phyloP scores from a whole-genome alignment of 2,888 invertebrate species.

The Dinocampus coccinellae region DNA sequence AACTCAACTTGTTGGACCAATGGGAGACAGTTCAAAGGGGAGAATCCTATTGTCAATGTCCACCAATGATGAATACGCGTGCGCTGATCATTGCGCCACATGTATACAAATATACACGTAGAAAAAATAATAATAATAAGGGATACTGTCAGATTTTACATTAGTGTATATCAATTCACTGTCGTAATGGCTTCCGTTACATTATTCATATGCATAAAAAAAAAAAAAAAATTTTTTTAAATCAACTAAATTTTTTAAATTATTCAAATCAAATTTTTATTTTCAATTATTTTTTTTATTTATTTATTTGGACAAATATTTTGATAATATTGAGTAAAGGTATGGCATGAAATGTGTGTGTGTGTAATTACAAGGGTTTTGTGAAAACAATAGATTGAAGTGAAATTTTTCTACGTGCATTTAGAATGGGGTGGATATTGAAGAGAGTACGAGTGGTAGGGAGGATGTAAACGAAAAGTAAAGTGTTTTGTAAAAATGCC shows the following conservation, averaged over 20 bases:
- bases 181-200: constrained; percentile 53
- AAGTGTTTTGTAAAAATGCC: constrained; percentile 30
- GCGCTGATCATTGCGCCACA: constrained; percentile 42
- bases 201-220: constrained; percentile 25
- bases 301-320: neutral
- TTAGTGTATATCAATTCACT: constrained; percentile 64
- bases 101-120: constrained; percentile 19
- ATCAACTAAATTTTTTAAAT: no score
- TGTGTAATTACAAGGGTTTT: neutral
- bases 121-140: no score
- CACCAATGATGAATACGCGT: constrained; percentile 59
- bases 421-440: no score
- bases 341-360: neutral
- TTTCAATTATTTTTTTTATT: constrained; percentile 11
- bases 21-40: constrained; percentile 56
- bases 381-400: no score
- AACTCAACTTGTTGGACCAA: constrained; percentile 56
- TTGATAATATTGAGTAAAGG: neutral
- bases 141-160: constrained; percentile 44
- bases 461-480: neutral
- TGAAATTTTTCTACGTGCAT: neutral
- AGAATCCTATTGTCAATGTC: constrained; percentile 63
- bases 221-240: no score
- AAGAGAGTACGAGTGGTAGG: neutral
- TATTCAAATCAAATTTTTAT: no score